Percentiles rank a stretch among this genome's conserved stretches.
phyloP scores from a whole-genome alignment of 2,113 vertebrate genomes.

The Mesembrinibis cayennensis region DNA sequence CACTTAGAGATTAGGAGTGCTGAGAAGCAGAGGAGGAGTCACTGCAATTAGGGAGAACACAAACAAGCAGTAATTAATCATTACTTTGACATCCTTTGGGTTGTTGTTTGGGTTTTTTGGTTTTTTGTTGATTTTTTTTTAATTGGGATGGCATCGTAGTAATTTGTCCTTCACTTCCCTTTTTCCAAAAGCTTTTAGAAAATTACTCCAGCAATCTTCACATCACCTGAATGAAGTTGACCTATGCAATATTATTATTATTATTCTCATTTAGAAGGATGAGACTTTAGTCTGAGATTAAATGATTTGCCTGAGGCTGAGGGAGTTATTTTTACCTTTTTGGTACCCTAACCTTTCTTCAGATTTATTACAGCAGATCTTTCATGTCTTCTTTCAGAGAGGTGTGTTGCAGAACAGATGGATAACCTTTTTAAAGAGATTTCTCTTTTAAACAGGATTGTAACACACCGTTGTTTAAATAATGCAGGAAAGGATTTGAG shows the following conservation, averaged over 20 bases:
- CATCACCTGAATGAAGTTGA: background rate
- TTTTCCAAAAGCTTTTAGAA: background rate
- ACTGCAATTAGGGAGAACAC: background rate
- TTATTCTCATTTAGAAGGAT: background rate
- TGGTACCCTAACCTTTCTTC: background rate
- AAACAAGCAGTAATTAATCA: background rate
- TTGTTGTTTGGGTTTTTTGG: background rate
- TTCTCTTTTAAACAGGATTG: conserved; percentile 25
- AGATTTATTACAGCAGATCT: background rate
- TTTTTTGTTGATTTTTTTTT: background rate
- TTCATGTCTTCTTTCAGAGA: background rate
- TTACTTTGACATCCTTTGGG: background rate
- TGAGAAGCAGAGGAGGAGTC: background rate
- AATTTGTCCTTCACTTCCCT: background rate
- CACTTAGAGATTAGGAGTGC: background rate
- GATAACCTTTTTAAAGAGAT: background rate
- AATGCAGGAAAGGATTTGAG: conserved; percentile 28
- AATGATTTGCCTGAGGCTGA: background rate
- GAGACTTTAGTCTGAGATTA: background rate
- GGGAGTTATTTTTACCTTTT: background rate
- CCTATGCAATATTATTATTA: background rate
- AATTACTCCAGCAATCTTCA: background rate
- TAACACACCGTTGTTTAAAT: conserved; percentile 14
- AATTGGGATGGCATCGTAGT: background rate
- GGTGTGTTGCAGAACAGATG: background rate